phyloP scores from a whole-genome alignment of 2,113 vertebrate genomes.

The Gadus chalcogrammus region DNA sequence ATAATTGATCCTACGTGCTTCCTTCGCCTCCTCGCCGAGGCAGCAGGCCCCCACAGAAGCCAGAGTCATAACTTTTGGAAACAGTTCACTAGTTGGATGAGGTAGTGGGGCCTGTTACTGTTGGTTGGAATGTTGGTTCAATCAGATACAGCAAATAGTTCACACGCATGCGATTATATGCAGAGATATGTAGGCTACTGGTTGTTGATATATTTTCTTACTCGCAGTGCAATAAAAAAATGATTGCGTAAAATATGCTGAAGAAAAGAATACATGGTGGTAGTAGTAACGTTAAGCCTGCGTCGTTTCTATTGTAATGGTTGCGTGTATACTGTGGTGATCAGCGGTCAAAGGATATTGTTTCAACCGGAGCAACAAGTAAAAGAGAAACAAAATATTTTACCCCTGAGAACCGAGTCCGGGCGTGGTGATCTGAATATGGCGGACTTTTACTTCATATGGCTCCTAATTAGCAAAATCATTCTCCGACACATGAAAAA shows the following conservation, averaged over 20 bases:
- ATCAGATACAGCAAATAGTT: too few species aligned
- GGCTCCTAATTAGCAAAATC: background rate
- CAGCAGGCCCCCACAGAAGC: conserved; percentile 89
- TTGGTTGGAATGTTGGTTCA: too few species aligned
- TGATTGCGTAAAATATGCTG: too few species aligned
- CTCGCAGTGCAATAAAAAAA: too few species aligned
- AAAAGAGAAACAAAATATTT: conserved; percentile 1
- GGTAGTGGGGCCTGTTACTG: background rate
- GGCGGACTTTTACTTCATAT: conserved; percentile 57
- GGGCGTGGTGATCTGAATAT: conserved; percentile 63
- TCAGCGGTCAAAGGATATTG: too few species aligned
- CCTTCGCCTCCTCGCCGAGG: conserved; percentile 91
- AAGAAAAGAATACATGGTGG: too few species aligned
- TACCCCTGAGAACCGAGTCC: conserved; percentile 51
- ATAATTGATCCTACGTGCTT: conserved; percentile 91
- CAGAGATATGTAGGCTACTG: too few species aligned
- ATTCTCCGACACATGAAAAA: background rate
- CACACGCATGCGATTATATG: too few species aligned
- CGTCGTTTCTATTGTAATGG: too few species aligned
- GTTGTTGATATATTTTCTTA: too few species aligned
- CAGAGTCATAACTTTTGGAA: conserved; percentile 74
- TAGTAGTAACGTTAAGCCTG: too few species aligned
- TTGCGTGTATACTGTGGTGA: too few species aligned
- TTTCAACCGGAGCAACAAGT: conserved; percentile 41
- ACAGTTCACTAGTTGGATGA: conserved; percentile 26